These are phyloP conservation scores for Atlantisia rogersi DNA, from an alignment of 2,113 vertebrate species.

Conservation along the genomic window DNA sequence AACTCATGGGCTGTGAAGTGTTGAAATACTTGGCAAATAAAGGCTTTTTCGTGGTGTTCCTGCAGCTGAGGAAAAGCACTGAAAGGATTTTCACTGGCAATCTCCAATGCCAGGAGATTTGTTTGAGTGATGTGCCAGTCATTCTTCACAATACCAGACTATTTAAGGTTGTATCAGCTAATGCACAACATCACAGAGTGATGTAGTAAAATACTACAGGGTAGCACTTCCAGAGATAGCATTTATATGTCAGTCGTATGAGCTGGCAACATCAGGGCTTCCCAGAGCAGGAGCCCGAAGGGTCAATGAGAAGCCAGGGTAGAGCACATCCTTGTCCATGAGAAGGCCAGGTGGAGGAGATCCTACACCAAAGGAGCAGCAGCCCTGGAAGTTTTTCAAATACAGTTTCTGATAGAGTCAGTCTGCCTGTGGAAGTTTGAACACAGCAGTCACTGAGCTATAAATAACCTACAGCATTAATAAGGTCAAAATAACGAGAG, in stretches of 20 bases:
- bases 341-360: neutral
- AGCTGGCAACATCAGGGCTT: neutral
- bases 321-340: neutral
- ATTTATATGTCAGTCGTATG: neutral
- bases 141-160: neutral
- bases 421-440: neutral
- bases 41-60: neutral
- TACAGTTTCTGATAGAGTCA: neutral
- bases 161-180: neutral
- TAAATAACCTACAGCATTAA: slow-evolving; percentile 14
- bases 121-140: neutral
- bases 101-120: neutral
- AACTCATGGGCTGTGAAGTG: neutral
- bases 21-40: neutral
- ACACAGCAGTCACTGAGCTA: neutral
- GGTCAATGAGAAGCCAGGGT: neutral
- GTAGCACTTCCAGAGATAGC: neutral
- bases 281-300: neutral
- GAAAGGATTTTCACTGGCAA: neutral
- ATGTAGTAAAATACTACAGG: neutral
- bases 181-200: neutral
- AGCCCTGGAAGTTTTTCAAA: neutral
- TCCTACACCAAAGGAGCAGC: neutral
- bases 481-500: slow-evolving; percentile 3
- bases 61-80: neutral